Evolutionary conservation across 2,888 invertebrate genomes (phyloP).

Genomic region (Hylaea fasciaria): DNA sequence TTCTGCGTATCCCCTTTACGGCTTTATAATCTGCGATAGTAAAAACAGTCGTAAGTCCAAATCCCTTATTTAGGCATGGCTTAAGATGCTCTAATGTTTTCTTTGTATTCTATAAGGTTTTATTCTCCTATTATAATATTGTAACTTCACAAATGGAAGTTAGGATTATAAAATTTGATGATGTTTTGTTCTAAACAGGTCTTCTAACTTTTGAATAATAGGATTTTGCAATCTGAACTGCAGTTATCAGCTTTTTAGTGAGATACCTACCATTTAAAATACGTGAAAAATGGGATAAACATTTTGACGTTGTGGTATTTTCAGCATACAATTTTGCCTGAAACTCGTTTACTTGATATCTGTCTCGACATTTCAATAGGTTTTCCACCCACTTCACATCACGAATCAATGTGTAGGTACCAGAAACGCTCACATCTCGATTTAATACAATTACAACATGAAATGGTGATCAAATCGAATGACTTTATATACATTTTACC

Average conservation of each 20-base stretch:
- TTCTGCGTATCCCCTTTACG: conserved; percentile 31
- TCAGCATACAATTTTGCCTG: too few species aligned
- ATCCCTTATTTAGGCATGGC: conserved; percentile 48
- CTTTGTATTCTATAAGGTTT: conserved; percentile 26
- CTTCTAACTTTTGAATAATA: too few species aligned
- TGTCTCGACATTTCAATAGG: too few species aligned
- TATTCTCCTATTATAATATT: conserved; percentile 7
- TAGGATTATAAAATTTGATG: too few species aligned
- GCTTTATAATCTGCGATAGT: conserved; percentile 44
- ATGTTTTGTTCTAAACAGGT: too few species aligned
- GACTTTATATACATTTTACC: conserved; percentile 6
- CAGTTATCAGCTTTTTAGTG: too few species aligned
- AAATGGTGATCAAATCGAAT: conserved; percentile 9
- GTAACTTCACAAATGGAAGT: background rate
- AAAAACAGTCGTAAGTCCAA: conserved; percentile 50
- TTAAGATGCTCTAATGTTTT: conserved; percentile 38
- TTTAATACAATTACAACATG: conserved; percentile 2
- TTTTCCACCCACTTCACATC: background rate
- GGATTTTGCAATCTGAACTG: too few species aligned
- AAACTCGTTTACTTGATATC: too few species aligned
- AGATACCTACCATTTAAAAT: too few species aligned
- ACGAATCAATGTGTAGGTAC: background rate
- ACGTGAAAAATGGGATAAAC: too few species aligned
- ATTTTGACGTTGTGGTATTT: too few species aligned
- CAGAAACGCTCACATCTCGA: conserved; percentile 8